Evolutionary conservation across 2,113 vertebrate genomes (phyloP).

Genomic region (Chiloscyllium plagiosum): DNA sequence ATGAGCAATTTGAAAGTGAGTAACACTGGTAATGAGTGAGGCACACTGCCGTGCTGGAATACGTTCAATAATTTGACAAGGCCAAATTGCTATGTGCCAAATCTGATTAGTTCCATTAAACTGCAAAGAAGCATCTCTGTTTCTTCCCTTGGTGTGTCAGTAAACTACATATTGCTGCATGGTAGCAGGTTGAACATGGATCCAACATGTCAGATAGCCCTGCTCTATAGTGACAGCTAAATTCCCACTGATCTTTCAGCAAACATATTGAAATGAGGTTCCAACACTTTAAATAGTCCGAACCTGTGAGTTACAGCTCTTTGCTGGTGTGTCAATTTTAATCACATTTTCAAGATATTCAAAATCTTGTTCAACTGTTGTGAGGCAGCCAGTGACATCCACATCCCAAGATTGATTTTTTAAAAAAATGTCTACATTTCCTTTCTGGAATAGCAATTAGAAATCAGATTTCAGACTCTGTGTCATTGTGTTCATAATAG

Average conservation of each 20-base stretch:
- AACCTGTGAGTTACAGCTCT: background rate
- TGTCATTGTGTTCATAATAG: constrained; percentile 1
- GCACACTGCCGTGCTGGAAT: background rate
- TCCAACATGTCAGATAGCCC: background rate
- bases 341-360: background rate
- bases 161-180: background rate
- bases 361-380: background rate
- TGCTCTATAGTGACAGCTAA: too few species aligned
- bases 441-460: background rate
- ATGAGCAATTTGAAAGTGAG: background rate
- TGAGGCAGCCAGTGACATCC: background rate
- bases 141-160: background rate
- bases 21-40: background rate
- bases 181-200: background rate
- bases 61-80: background rate
- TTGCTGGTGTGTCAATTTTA: background rate
- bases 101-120: background rate
- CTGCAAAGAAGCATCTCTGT: background rate
- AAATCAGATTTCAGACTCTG: background rate
- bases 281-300: background rate
- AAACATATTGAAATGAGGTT: background rate
- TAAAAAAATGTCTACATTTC: background rate
- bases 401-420: background rate
- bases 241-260: background rate
- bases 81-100: background rate